Evolutionary conservation across 2,888 invertebrate species (phyloP), one percentile per base, ranked within the genome.

Genomic region (Pogonocherus hispidulus): DNA sequence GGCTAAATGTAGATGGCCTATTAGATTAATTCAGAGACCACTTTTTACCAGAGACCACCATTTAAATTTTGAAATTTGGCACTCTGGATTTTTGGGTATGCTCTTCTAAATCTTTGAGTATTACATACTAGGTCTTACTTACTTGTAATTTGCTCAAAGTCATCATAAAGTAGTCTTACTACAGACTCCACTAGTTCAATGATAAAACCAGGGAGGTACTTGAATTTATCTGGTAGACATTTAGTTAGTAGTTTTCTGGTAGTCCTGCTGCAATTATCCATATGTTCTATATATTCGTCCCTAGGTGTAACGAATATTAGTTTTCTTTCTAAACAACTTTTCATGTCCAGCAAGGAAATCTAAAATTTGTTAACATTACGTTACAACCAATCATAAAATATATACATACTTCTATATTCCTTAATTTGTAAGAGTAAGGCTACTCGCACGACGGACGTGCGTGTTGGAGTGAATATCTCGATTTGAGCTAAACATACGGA

Each of bases 201-300:
- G 2, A 63, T 1, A 18, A 63, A 35, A 1, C 46, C n/a, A 16
- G 63, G 63, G 3, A 63, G 23, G 19, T 63, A 63, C 11, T 44
- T 44, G 8, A 55, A 22, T 11, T 55, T 44, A 5, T 63, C 32
- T 22, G 63, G 63, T 23, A 63, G 27, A 35, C 63, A 63, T 3
- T 55, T 16, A 6, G 27, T 22, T 9, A 63, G 16, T 6, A 9
- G 5, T 0, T 55, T 46, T 35, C 27, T 55, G 6, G 22, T 20
- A 19, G 9, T 3, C n/a, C 32, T 46, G 9, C 22, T 35, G 27
- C 63, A 63, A 1, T n/a, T 0, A 47, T 63, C 55, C 9, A 63
- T 22, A 19, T 63, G 32, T 3, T 27, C 8, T 27, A 63, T 55
- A 46, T 47, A 63, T 6, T 55, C 63, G 5, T 55, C 47, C 9